A percentile compares a stretch with the other conserved stretches of the same genome.
Conservation (phyloP, 2,888 invertebrate genomes). For the Rhabditoides inermis region DNA sequence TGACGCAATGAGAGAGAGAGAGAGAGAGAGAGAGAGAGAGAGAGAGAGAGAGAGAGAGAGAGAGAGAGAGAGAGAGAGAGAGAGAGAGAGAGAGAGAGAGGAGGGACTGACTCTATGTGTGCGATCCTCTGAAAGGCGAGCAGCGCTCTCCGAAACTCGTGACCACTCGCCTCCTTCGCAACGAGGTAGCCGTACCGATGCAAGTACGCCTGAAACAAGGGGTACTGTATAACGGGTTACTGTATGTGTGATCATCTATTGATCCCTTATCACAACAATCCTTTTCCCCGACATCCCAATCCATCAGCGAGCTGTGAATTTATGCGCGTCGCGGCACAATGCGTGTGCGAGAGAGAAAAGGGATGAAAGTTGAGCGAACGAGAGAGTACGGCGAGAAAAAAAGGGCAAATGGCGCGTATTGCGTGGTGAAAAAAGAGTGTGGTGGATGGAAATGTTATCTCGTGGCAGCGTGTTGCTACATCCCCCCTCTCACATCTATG, state of each 20-base stretch:
- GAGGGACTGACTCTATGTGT: not conserved
- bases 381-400: too few relatives aligned
- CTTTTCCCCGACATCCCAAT: too few relatives aligned
- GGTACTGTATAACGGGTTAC: not conserved
- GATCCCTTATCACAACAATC: too few relatives aligned
- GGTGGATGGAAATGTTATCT: too few relatives aligned
- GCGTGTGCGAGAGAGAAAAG: too few relatives aligned
- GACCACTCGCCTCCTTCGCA: constrained; percentile 25
- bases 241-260: not conserved
- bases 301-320: too few relatives aligned
- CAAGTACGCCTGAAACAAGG: constrained; percentile 40
- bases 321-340: too few relatives aligned
- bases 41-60: not conserved
- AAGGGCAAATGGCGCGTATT: too few relatives aligned
- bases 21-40: not conserved
- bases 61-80: not conserved
- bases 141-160: constrained; percentile 36
- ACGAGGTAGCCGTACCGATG: constrained; percentile 41
- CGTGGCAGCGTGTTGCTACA: too few relatives aligned
- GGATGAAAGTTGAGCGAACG: too few relatives aligned
- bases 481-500: too few relatives aligned
- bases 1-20: not conserved
- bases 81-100: not conserved
- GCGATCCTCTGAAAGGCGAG: constrained; percentile 21
- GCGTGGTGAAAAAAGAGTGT: too few relatives aligned